These are phyloP conservation scores for Drosophila atripex DNA, from an alignment of 2,888 invertebrate species.

Conservation along the genomic window DNA sequence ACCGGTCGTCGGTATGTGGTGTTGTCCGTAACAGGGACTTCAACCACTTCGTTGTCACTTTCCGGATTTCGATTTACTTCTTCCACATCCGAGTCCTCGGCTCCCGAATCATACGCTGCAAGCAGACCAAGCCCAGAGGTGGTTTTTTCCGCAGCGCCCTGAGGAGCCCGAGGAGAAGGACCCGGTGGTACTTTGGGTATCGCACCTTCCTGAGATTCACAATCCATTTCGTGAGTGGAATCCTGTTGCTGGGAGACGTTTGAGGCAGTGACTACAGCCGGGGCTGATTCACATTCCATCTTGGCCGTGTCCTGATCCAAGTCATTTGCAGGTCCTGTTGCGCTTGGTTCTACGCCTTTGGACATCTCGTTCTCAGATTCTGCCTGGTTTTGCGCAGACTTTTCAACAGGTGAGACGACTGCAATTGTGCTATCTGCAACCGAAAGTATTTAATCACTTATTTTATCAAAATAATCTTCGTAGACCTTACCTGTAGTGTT, in stretches of 20 bases:
- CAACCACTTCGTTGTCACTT: slow-evolving; percentile 72
- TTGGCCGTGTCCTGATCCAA: neutral
- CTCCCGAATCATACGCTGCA: slow-evolving; percentile 75
- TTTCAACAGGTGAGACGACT: slow-evolving; percentile 10
- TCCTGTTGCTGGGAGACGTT: neutral
- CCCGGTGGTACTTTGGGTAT: slow-evolving; percentile 7
- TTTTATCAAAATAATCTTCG: neutral
- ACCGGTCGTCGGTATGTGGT: slow-evolving; percentile 63
- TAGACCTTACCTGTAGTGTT: slow-evolving; percentile 42
- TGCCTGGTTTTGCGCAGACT: slow-evolving; percentile 21
- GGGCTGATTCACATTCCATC: slow-evolving; percentile 8
- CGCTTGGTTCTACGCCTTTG: neutral
- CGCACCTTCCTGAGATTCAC: neutral
- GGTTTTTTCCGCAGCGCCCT: neutral
- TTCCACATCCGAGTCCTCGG: slow-evolving; percentile 55
- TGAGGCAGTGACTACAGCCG: neutral
- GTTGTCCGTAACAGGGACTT: slow-evolving; percentile 60
- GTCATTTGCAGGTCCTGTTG: neutral
- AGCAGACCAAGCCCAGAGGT: slow-evolving; percentile 73
- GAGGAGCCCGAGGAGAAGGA: slow-evolving; percentile 4
- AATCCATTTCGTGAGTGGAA: slow-evolving; percentile 13
- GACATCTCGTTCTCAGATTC: neutral
- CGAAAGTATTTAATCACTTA: neutral
- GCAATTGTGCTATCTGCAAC: slow-evolving; percentile 15
- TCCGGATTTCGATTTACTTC: slow-evolving; percentile 5